A percentile compares a stretch with the other conserved stretches of the same genome.
Conservation (phyloP, 2,797 vertebrate species). For the Hylomyscus alleni region DNA sequence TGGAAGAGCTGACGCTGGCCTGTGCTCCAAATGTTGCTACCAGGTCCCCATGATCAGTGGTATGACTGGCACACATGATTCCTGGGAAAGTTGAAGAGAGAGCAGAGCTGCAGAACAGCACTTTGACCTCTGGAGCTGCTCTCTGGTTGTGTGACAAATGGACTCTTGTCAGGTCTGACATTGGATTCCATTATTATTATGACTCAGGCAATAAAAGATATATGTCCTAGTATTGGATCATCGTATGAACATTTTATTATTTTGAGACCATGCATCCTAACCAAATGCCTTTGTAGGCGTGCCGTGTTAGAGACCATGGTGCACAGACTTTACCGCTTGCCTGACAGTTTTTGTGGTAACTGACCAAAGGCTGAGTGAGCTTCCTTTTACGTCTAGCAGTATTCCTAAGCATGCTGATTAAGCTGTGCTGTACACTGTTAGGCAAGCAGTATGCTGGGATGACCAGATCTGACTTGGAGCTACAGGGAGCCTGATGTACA, state of each 20-base stretch:
- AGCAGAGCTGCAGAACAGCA: not conserved
- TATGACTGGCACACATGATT: rapidly evolving
- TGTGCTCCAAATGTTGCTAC: not conserved
- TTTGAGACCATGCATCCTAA: not conserved
- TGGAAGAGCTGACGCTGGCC: rapidly evolving
- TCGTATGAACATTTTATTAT: too few species aligned
- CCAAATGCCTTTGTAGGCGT: not conserved
- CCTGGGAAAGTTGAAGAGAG: not conserved
- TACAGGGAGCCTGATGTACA: not conserved
- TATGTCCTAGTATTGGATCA: not conserved
- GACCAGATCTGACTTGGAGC: not conserved
- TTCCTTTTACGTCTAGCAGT: not conserved
- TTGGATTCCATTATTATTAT: not conserved
- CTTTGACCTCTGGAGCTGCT: not conserved
- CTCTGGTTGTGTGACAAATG: not conserved
- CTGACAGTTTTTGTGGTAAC: not conserved
- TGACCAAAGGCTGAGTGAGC: not conserved
- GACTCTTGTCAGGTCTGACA: not conserved
- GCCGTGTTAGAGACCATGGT: not conserved
- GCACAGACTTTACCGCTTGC: not conserved
- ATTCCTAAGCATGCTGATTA: not conserved
- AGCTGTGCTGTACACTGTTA: not conserved
- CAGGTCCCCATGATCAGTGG: not conserved
- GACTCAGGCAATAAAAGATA: not conserved
- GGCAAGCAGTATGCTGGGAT: not conserved